Percentiles rank a stretch among this genome's conserved stretches.
Evolutionary conservation across 2,797 vertebrate species (phyloP).

Genomic region (Sternotherus odoratus): DNA sequence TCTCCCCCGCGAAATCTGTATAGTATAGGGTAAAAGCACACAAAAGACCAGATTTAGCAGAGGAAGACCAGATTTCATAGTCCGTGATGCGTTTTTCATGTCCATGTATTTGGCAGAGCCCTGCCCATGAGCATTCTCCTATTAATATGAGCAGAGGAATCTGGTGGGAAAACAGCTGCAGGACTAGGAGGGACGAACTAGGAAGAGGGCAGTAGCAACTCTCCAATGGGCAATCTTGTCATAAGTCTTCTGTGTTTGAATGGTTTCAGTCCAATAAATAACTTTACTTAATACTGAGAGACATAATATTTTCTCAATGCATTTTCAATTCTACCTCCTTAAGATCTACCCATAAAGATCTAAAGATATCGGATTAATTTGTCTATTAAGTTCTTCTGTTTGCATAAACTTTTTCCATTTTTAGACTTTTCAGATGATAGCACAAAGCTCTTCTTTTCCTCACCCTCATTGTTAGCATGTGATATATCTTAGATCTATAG

Average conservation of each 20-base stretch:
- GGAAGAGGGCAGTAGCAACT: neutral
- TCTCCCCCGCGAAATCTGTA: no score
- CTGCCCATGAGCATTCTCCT: neutral
- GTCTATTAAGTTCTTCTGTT: neutral
- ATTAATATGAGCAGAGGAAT: neutral
- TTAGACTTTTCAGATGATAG: neutral
- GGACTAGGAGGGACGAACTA: neutral
- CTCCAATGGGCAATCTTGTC: accelerated
- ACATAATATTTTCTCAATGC: neutral
- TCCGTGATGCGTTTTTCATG: no score
- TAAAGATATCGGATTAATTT: neutral
- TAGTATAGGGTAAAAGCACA: no score
- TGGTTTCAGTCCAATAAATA: neutral
- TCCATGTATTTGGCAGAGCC: no score
- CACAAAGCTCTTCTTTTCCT: neutral
- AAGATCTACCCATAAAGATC: neutral
- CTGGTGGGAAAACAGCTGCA: neutral
- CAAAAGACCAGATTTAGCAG: no score
- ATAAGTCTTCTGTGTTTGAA: neutral
- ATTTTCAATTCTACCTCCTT: neutral
- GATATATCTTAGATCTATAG: neutral
- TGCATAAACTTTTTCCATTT: neutral
- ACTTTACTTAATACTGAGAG: neutral
- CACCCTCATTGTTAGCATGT: neutral
- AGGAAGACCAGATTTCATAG: no score